These are phyloP conservation scores for Hydropotes inermis DNA, from an alignment of 2,113 vertebrate species.

Conservation along the genomic window DNA sequence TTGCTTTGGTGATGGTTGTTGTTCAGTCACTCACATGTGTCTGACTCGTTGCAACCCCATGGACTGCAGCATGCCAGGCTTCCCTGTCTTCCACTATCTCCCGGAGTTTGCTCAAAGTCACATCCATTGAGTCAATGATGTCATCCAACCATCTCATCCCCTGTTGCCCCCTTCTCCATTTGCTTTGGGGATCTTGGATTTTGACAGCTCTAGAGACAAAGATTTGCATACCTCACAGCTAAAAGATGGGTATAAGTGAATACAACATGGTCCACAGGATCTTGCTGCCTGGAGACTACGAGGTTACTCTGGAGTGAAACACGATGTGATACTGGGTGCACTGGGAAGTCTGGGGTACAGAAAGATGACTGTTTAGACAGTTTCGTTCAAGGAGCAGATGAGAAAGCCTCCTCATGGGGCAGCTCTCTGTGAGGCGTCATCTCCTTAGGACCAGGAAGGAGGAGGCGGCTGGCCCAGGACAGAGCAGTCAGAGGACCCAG, in stretches of 20 bases:
- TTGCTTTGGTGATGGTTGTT: not conserved
- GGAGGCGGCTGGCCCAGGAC: not conserved
- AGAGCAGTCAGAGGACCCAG: not conserved
- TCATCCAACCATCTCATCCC: not conserved
- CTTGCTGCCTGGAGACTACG: conserved; percentile 28
- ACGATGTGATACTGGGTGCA: not conserved
- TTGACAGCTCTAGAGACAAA: not conserved
- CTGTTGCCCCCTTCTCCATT: not conserved
- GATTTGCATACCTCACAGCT: conserved; percentile 54
- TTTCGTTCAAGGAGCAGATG: not conserved
- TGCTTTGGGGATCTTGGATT: conserved; percentile 55
- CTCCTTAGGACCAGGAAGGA: not conserved
- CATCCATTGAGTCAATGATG: not conserved
- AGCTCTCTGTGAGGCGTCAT: not conserved
- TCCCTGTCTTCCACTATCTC: not conserved
- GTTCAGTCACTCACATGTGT: not conserved
- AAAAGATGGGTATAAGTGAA: not conserved
- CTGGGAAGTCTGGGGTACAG: not conserved
- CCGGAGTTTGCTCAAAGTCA: not conserved
- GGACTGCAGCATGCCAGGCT: not conserved
- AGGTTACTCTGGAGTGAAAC: not conserved
- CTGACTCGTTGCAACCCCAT: not conserved
- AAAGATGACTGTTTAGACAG: not conserved
- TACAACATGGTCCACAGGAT: conserved; percentile 43
- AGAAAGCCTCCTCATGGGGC: not conserved